phyloP scores from a whole-genome alignment of 2,888 invertebrate species.

The Rutpela maculata region DNA sequence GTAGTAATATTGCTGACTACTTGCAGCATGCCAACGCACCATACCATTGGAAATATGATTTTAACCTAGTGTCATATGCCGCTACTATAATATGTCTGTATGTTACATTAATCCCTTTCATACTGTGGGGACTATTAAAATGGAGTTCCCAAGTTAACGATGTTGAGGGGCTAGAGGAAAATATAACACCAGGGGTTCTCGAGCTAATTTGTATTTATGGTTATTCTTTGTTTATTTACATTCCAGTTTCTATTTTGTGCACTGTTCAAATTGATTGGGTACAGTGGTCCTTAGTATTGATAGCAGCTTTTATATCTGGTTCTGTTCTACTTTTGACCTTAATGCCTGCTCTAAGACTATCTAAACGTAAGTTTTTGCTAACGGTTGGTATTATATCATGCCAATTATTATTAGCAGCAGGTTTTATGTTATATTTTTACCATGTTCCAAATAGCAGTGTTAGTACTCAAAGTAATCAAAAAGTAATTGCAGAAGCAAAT shows the following conservation, averaged over 20 bases:
- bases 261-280: conserved; percentile 87
- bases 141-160: conserved; percentile 82
- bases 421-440: conserved; percentile 91
- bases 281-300: conserved; percentile 90
- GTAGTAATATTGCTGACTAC: conserved; percentile 95
- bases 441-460: conserved; percentile 75
- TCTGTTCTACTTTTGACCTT: conserved; percentile 89
- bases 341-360: conserved; percentile 83
- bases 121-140: conserved; percentile 90
- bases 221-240: conserved; percentile 94
- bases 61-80: conserved; percentile 93
- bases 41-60: conserved; percentile 94
- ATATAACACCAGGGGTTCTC: conserved; percentile 81
- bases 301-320: conserved; percentile 90
- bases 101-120: conserved; percentile 89
- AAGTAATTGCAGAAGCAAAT: too few species aligned
- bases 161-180: conserved; percentile 81
- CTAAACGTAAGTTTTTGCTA: conserved; percentile 80
- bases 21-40: conserved; percentile 83
- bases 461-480: not conserved
- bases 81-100: conserved; percentile 93
- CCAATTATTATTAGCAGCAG: conserved; percentile 89
- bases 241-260: conserved; percentile 95
- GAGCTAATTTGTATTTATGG: conserved; percentile 96
- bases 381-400: conserved; percentile 82